A percentile compares a stretch with the other conserved stretches of the same genome.
Conservation (phyloP, 2,113 vertebrate species). For the Pelmatolapia mariae region DNA sequence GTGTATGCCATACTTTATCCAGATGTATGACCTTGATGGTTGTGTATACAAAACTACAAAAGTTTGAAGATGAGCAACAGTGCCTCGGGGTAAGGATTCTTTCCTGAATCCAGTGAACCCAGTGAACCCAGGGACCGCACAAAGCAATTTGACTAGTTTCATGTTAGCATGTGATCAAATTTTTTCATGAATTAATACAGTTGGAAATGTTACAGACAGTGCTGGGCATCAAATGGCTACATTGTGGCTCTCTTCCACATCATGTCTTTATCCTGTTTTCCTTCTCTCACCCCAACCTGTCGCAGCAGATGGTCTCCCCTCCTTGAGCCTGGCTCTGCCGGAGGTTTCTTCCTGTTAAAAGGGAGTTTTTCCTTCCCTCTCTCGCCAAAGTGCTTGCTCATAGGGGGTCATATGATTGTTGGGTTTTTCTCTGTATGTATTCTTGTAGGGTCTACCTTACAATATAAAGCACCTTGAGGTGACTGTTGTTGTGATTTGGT, state of each 20-base stretch:
- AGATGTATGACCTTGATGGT: neutral
- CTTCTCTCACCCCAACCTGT: neutral
- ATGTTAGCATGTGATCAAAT: neutral
- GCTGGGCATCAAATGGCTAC: neutral
- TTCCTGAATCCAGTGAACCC: neutral
- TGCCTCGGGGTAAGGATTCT: neutral
- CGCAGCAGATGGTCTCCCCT: neutral
- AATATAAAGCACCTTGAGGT: too few species aligned
- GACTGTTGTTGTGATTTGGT: too few species aligned
- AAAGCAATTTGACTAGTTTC: neutral
- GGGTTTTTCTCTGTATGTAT: too few species aligned
- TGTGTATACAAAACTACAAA: neutral
- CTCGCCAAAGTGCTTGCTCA: neutral
- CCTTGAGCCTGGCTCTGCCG: neutral
- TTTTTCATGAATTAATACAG: neutral
- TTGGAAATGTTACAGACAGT: neutral
- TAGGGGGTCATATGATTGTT: neutral
- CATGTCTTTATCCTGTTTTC: neutral
- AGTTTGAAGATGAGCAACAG: neutral
- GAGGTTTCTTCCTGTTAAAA: neutral
- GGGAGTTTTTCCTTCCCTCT: neutral
- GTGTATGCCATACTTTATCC: neutral
- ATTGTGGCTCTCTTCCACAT: neutral
- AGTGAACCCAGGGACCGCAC: neutral
- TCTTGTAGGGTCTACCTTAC: too few species aligned